Conservation (phyloP, 2,888 invertebrate species). For the Ophion costatus region DNA sequence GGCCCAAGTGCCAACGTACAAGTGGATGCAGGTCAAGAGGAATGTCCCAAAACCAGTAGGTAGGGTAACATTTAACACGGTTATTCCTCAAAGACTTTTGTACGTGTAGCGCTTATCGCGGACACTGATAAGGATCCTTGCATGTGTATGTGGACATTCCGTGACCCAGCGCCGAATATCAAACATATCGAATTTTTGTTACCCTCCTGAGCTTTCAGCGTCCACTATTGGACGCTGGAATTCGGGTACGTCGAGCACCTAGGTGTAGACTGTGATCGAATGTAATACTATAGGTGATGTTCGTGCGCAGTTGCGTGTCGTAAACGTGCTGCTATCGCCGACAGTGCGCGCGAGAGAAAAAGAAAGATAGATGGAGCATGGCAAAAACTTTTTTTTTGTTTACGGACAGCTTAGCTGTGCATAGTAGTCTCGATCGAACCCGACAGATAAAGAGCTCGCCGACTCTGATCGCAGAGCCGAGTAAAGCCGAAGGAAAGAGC, state of each 20-base stretch:
- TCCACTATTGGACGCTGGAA: neutral
- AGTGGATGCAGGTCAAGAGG: slow-evolving; percentile 99
- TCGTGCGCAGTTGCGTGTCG: slow-evolving; percentile 56
- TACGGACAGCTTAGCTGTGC: slow-evolving; percentile 70
- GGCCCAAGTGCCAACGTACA: slow-evolving; percentile 93
- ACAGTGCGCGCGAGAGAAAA: slow-evolving; percentile 47
- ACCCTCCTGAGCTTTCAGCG: neutral
- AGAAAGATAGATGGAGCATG: slow-evolving; percentile 16
- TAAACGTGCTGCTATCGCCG: slow-evolving; percentile 52
- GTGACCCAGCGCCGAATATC: slow-evolving; percentile 16
- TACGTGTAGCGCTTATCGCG: slow-evolving; percentile 5
- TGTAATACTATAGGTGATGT: slow-evolving; percentile 31
- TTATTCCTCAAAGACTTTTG: slow-evolving; percentile 23
- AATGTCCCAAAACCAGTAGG: slow-evolving; percentile 97
- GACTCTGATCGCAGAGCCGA: neutral
- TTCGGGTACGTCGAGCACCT: slow-evolving; percentile 3
- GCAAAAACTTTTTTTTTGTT: slow-evolving; percentile 56
- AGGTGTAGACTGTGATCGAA: slow-evolving; percentile 21
- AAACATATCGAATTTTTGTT: slow-evolving; percentile 15
- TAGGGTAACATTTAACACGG: slow-evolving; percentile 84
- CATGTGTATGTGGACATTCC: neutral
- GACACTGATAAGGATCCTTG: neutral
- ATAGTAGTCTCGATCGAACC: slow-evolving; percentile 69
- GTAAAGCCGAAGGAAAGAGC: slow-evolving; percentile 56
- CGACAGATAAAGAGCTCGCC: slow-evolving; percentile 71